Base-by-base conservation (phyloP, 2,113 vertebrate species). In the Takifugu flavidus region DNA sequence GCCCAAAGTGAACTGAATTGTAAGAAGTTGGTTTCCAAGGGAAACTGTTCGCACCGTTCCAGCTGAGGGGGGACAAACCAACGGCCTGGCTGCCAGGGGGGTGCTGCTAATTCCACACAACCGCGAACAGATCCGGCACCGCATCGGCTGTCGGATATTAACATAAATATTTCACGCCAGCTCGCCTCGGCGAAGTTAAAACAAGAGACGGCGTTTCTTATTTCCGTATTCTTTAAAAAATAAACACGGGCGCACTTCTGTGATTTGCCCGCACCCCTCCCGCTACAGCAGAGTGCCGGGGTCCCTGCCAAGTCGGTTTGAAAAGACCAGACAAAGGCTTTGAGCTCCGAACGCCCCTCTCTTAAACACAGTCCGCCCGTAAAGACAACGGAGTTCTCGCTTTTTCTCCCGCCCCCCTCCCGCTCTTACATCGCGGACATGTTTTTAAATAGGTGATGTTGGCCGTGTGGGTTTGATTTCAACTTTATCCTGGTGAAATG, bases 1-100 rank as follows among this genome's bases (percentile, higher is more conserved):
- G 78, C 84, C 87, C 89, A 90, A 91, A 93, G 90, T 91, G 91
- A 92, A 93, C 89, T 89, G 91, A 90, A 92, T 93, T 91, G 91
- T 91, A 91, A 93, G 91, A 93, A 93, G 90, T 93, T 93, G 91
- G 91, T 93, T 91, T 91, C 91, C 91, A 91, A 91, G 91, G 91
- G 91, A 93, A 87, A 93, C 91, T 89, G 90, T 92, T 92, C 91
- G 88, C 87, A 91, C 91, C 87, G 90, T 90, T 92, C 91, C 91
- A 92, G 91, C 91, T 92, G 91, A 91, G 91, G 86, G 82, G 88
- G 90, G 56, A 74, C 49, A 72, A 79, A 91, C 90, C 91, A 91
- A 81, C 67, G 74, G 56, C 49, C 28, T 65, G 60, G 75, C 65
- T 80, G 42, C 25, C 71, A 34, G 70, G 54, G 74, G 85, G 83